Percentiles rank a stretch among this genome's conserved stretches.
phyloP scores from a whole-genome alignment of 2,113 vertebrate genomes.

The Dasyprocta punctata region DNA sequence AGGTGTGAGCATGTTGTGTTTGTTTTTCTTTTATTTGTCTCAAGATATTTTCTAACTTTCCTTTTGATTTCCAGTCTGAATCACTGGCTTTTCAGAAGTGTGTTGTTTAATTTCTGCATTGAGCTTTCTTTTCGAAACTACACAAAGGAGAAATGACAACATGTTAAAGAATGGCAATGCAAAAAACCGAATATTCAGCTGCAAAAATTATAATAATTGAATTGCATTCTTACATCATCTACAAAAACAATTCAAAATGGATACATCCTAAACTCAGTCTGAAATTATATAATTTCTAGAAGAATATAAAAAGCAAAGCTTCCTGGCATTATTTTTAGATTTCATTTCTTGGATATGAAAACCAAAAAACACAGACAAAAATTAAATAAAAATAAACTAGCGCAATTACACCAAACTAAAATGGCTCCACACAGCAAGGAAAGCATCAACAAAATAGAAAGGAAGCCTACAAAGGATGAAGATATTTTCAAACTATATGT shows the following conservation, averaged over 20 bases:
- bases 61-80: background rate
- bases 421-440: background rate
- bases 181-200: background rate
- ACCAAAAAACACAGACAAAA: background rate
- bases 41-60: background rate
- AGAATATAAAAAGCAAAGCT: background rate
- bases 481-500: background rate
- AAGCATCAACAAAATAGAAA: background rate
- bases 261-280: too few relatives aligned
- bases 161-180: background rate
- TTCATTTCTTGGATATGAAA: background rate
- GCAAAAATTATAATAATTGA: background rate
- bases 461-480: background rate
- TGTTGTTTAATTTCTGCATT: background rate
- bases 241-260: background rate
- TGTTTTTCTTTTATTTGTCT: background rate
- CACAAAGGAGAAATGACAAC: background rate
- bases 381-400: background rate
- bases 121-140: background rate
- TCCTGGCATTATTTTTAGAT: background rate
- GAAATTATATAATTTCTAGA: background rate
- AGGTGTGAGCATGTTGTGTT: too few relatives aligned
- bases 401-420: background rate
- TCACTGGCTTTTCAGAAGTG: background rate
- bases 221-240: too few relatives aligned